Percentiles rank a stretch among this genome's conserved stretches.
phyloP scores from a whole-genome alignment of 2,888 invertebrate species.

The Folsomia manolachei region DNA sequence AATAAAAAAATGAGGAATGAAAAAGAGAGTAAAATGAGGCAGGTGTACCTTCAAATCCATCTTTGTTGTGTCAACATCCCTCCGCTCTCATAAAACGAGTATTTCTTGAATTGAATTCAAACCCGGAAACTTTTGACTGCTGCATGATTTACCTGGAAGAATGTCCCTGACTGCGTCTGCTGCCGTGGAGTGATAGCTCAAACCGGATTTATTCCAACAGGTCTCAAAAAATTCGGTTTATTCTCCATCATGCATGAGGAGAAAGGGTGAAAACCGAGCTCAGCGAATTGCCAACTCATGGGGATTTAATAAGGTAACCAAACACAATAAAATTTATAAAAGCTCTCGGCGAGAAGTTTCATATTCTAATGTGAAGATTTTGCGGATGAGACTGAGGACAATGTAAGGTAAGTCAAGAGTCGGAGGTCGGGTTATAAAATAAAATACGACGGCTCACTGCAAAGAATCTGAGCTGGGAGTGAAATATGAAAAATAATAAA shows the following conservation, averaged over 20 bases:
- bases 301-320: conserved; percentile 8
- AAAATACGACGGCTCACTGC: background rate
- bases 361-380: background rate
- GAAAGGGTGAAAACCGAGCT: background rate
- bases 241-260: background rate
- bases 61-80: background rate
- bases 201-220: background rate
- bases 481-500: conserved; percentile 40
- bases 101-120: background rate
- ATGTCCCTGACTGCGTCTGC: background rate
- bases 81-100: background rate
- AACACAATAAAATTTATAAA: conserved; percentile 11
- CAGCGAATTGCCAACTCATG: background rate
- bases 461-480: conserved; percentile 12
- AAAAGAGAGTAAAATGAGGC: no score
- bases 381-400: no score
- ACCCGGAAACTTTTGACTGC: background rate
- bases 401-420: no score
- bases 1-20: no score
- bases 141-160: no score
- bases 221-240: background rate
- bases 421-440: no score
- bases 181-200: background rate
- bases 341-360: conserved; percentile 5
- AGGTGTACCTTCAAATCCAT: no score